A percentile compares a stretch with the other conserved stretches of the same genome.
Conservation (phyloP, 2,888 invertebrate species). For the Clusia tigrina region DNA sequence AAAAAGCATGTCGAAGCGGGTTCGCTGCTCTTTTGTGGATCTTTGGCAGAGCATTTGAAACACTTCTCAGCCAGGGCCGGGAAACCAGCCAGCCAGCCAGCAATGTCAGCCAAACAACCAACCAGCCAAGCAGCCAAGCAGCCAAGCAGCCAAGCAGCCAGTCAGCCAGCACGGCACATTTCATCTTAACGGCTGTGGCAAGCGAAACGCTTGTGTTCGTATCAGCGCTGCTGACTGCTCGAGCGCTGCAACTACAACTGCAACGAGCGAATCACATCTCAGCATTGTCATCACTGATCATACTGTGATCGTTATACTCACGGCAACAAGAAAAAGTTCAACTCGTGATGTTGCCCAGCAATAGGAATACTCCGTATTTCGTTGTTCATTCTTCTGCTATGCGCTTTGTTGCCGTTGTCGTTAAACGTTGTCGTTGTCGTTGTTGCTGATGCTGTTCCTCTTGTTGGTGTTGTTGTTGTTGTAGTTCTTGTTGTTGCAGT, state of each 20-base stretch:
- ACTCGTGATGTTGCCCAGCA: conserved; percentile 56
- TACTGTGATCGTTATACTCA: conserved; percentile 20
- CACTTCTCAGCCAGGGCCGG: not conserved
- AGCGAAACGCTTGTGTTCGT: not conserved
- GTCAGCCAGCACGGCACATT: not conserved
- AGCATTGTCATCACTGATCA: conserved; percentile 26
- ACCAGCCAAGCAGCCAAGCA: no score
- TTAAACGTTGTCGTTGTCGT: not conserved
- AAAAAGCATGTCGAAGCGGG: no score
- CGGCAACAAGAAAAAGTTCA: conserved; percentile 53
- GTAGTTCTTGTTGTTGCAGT: conserved; percentile 17
- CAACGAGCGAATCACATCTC: conserved; percentile 1
- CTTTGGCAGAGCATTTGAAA: not conserved
- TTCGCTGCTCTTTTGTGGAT: not conserved
- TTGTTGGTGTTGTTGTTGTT: conserved; percentile 9
- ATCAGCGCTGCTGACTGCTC: not conserved
- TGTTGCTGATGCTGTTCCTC: conserved; percentile 7
- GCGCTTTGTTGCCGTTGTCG: no score
- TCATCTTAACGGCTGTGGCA: not conserved
- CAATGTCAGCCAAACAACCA: conserved; percentile 10
- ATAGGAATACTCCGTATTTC: conserved; percentile 45
- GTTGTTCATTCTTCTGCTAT: conserved; percentile 28
- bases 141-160: no score
- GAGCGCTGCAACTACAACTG: conserved; percentile 12
- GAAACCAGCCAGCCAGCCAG: no score